phyloP scores from a whole-genome alignment of 2,113 vertebrate genomes.

The Xenopus laevis region DNA sequence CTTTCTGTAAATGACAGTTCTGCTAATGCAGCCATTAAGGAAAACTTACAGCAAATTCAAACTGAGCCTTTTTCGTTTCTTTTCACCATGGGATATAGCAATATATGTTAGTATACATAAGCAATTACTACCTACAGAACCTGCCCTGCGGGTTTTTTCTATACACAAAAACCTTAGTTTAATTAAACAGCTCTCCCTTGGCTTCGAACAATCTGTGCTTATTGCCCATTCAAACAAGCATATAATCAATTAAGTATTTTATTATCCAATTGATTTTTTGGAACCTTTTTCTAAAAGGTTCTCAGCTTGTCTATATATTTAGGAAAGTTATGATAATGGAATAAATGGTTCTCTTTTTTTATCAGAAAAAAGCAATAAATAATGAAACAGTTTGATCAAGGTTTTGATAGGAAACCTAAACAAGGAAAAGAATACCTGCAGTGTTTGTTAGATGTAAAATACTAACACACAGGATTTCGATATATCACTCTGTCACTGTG shows the following conservation, averaged over 20 bases:
- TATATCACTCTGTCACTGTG: conserved; percentile 64
- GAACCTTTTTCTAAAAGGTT: conserved; percentile 52
- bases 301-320: conserved; percentile 56
- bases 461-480: conserved; percentile 55
- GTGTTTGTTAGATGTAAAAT: conserved; percentile 61
- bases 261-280: conserved; percentile 70
- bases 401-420: conserved; percentile 57
- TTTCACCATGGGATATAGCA: conserved; percentile 46
- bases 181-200: conserved; percentile 59
- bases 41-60: conserved; percentile 46
- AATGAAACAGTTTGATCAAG: conserved; percentile 61
- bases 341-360: conserved; percentile 62
- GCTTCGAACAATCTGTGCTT: conserved; percentile 59
- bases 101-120: conserved; percentile 48
- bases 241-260: conserved; percentile 75
- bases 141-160: conserved; percentile 53
- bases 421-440: conserved; percentile 52
- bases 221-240: conserved; percentile 55
- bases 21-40: conserved; percentile 43
- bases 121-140: conserved; percentile 51
- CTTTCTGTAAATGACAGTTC: conserved; percentile 39
- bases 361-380: conserved; percentile 65
- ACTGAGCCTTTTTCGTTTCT: conserved; percentile 48
- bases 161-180: conserved; percentile 52
- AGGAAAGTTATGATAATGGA: conserved; percentile 58